These are phyloP conservation scores for Aptenodytes forsteri DNA, from an alignment of 2,113 vertebrate genomes.

Conservation along the genomic window DNA sequence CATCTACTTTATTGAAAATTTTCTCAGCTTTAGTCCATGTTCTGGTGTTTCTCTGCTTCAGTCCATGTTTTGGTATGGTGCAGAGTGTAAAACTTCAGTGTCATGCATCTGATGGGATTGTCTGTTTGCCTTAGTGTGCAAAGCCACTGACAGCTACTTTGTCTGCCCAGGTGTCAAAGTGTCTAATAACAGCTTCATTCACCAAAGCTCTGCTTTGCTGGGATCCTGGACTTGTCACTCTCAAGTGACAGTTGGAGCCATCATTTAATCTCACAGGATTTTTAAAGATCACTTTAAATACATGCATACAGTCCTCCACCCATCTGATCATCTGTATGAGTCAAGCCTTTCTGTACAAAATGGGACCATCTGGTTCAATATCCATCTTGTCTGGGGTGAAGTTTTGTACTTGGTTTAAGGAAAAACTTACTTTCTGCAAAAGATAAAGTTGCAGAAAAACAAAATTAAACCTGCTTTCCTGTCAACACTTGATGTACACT, in stretches of 20 bases:
- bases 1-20: background rate
- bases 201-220: background rate
- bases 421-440: background rate
- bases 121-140: background rate
- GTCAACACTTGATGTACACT: background rate
- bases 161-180: background rate
- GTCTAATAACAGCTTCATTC: background rate
- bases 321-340: background rate
- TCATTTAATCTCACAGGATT: background rate
- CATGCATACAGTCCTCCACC: background rate
- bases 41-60: background rate
- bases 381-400: background rate
- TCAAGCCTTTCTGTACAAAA: background rate
- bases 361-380: background rate
- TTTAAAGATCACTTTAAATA: background rate
- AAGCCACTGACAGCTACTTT: background rate
- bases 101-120: background rate
- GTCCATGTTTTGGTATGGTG: background rate
- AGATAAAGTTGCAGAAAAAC: background rate
- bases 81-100: background rate
- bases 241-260: background rate
- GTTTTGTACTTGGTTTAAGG: background rate
- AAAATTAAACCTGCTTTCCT: background rate
- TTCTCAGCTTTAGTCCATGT: background rate
- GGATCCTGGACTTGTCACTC: background rate